Conservation (phyloP, 2,113 vertebrate species). For the Chunga burmeisteri region DNA sequence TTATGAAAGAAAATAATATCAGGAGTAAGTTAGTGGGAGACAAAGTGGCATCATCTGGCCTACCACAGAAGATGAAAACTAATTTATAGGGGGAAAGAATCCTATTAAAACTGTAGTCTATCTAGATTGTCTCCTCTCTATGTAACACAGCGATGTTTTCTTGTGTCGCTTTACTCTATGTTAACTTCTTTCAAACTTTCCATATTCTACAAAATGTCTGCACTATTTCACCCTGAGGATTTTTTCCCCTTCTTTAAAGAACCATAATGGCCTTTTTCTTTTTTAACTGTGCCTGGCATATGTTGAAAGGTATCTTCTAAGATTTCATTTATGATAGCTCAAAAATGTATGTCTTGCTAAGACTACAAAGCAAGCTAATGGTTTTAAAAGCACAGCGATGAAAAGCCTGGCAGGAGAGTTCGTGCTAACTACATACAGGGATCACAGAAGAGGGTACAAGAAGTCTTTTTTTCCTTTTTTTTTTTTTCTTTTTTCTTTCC, state of each 20-base stretch:
- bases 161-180: background rate
- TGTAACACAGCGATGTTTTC: background rate
- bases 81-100: background rate
- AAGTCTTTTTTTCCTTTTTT: background rate
- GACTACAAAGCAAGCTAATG: slow-evolving; percentile 68
- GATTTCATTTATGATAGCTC: slow-evolving; percentile 66
- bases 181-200: slow-evolving; percentile 38
- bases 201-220: slow-evolving; percentile 18
- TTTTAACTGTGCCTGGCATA: slow-evolving; percentile 52
- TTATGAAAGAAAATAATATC: background rate
- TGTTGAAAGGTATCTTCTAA: slow-evolving; percentile 71
- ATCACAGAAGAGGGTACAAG: slow-evolving; percentile 44
- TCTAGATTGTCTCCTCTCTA: background rate
- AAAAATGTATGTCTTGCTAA: slow-evolving; percentile 56
- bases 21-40: background rate
- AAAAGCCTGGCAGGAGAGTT: slow-evolving; percentile 65
- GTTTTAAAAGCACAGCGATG: slow-evolving; percentile 65
- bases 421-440: slow-evolving; percentile 48
- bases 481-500: background rate
- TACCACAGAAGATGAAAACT: background rate
- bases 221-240: background rate
- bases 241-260: slow-evolving; percentile 43
- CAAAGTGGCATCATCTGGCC: background rate
- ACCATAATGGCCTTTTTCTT: slow-evolving; percentile 36
- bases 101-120: background rate